Evolutionary conservation across 2,888 invertebrate genomes (phyloP), one percentile per base, ranked within the genome.

Genomic region (Oscheius onirici): DNA sequence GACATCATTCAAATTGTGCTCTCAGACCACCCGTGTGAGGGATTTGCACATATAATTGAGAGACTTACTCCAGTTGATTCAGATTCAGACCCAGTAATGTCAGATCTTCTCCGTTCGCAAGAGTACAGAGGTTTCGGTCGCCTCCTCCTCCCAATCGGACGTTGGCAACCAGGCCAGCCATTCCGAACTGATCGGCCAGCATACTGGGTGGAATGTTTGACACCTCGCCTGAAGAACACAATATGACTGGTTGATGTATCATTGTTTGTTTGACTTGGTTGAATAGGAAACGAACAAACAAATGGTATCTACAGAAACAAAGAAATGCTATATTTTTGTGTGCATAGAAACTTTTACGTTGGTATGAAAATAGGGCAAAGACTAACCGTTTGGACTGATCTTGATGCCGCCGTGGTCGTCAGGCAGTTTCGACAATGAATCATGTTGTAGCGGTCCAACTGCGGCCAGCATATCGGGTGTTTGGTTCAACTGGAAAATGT

Each of bases 161-260:
- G 90, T 97, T 97, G 83, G 97, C 95, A 89, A 99, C 91, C 84
- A 99, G 91, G 58, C 99, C 99, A 82, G 97, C 96, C 91, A 99
- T 97, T 85, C 99, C 99, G 89, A 96, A 99, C 91, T 99, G 99
- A 90, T 99, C 99, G 86, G 93, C 94, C 81, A 99, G 95, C 97
- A 99, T 99, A 88, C 94, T 94, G 83, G 93, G 92, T 77, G 99
- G 99, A 91, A 99, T 97, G 90, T 97, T 96, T 89, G 96, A 94
- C 87, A 99, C 95, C 91, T 94, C 93, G 86, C 95, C 95, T 95
- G 88, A 55, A 89, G 74, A 3, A 20, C 49, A n/a, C n/a, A 34
- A 34, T 34, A 34, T 3, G 20, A 49, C n/a, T n/a, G n/a, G 11
- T 6, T 34, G 3, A 34, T 34, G 8, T 6, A 34, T 34, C 34